Conservation (phyloP, 2,797 vertebrate genomes). For the Phataginus tetradactyla region DNA sequence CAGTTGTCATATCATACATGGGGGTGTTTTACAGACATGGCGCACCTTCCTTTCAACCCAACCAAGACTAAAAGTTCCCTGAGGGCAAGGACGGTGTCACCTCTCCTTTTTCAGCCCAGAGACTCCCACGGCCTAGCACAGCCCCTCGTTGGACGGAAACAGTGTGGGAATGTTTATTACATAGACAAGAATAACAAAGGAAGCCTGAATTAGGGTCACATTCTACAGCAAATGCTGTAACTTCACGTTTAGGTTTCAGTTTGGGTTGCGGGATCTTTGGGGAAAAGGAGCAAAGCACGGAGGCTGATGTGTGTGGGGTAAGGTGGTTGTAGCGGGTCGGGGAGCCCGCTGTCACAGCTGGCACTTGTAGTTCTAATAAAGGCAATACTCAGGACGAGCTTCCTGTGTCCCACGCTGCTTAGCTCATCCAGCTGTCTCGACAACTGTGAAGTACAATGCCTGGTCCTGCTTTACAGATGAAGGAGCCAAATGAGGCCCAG, state of each 20-base stretch:
- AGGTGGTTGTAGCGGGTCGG: neutral
- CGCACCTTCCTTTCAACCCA: neutral
- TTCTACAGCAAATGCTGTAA: neutral
- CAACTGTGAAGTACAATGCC: neutral
- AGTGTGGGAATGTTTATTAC: neutral
- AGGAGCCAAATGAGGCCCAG: neutral
- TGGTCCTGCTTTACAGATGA: constrained; percentile 8
- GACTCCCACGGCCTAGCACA: neutral
- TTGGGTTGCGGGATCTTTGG: neutral
- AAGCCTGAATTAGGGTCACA: neutral
- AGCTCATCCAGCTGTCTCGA: neutral
- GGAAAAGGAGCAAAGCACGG: neutral
- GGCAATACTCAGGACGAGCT: neutral
- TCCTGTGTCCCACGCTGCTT: neutral
- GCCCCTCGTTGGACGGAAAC: neutral
- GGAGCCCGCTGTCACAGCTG: accelerated
- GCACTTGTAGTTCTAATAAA: neutral
- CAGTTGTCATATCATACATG: neutral
- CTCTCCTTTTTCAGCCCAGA: neutral
- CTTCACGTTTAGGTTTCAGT: neutral
- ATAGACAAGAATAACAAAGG: neutral
- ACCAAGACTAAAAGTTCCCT: neutral
- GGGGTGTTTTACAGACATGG: neutral
- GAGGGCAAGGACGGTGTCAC: neutral
- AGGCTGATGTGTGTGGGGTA: neutral